Base-by-base conservation (phyloP, 64 coral and sea anemone genomes). In the Catalaphyllia jardinei region DNA sequence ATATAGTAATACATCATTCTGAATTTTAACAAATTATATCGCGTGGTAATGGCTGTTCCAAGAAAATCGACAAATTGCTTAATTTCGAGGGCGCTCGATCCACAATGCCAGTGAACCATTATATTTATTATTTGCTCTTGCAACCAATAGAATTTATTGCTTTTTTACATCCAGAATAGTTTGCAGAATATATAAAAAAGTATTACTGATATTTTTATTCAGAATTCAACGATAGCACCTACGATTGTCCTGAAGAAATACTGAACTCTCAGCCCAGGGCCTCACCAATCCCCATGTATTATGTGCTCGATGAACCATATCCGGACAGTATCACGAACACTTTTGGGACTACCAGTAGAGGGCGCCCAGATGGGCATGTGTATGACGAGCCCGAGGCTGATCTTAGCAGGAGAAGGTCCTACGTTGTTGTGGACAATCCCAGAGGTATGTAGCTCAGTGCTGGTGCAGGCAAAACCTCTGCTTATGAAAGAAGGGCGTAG, bases 191-290 rank as follows among this genome's bases (percentile, higher is more conserved):
- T 10, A 46, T 46, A 5, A 69, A 24, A n/a, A 20, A 77, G 5
- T n/a, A 24, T 24, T 20, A 51, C 22, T 77, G 22, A 11, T 55
- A 25, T 79, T 27, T 55, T 78, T 46, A 22, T 79, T 19, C 35
- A 85, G 81, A 46, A 27, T 85, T 85, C 10, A 80, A 60, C 38
- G 81, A 85, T 3, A 29, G 42, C 1, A 85, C 81, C 13, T 85
- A 85, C 39, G 81, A 85, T 63, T 85, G 81, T 50, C 81, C 81
- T 6, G 81, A 51, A 17, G 63, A 85, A 51, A 85, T 85, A 62
- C 22, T 85, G 62, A 85, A 85, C 24, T 17, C 61, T 9, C 65
- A 71, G 24, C 10, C 33, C 62, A 85, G 22, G 39, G 46, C 63
- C 8, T 71, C 81, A 71, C 81, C 81, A 16, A 38, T 85, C 13